phyloP scores from a whole-genome alignment of 2,888 invertebrate genomes.

The Allygus modestus region DNA sequence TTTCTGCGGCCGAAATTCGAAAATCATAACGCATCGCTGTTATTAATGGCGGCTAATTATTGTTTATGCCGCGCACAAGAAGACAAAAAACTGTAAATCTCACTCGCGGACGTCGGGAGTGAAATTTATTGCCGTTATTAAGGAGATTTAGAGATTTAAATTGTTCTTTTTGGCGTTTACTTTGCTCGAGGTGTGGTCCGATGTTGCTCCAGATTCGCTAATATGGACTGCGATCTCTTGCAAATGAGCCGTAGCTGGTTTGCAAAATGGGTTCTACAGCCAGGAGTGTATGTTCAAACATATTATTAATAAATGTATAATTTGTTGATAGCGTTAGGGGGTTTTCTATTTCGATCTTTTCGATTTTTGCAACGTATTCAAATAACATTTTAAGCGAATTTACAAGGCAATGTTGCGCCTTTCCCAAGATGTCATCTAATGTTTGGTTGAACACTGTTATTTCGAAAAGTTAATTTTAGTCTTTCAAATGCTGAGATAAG shows the following conservation, averaged over 20 bases:
- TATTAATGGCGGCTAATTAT: slow-evolving; percentile 54
- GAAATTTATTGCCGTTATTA: slow-evolving; percentile 37
- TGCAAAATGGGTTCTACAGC: too few relatives aligned
- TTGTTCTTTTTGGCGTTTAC: slow-evolving; percentile 35
- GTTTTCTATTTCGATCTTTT: too few relatives aligned
- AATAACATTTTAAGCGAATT: too few relatives aligned
- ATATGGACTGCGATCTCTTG: not conserved
- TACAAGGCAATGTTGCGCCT: too few relatives aligned
- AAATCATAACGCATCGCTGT: slow-evolving; percentile 22
- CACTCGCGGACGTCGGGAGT: not conserved
- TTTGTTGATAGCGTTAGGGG: too few relatives aligned
- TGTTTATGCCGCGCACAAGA: slow-evolving; percentile 34
- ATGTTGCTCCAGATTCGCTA: slow-evolving; percentile 15
- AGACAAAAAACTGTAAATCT: slow-evolving; percentile 49
- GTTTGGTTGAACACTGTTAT: too few relatives aligned
- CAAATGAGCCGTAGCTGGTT: not conserved
- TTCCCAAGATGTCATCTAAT: too few relatives aligned
- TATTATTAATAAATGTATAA: too few relatives aligned
- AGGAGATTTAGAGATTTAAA: slow-evolving; percentile 41
- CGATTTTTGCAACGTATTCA: too few relatives aligned
- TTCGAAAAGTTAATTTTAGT: too few relatives aligned
- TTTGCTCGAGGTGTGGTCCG: slow-evolving; percentile 28
- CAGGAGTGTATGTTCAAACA: too few relatives aligned
- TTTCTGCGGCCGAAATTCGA: slow-evolving; percentile 48
- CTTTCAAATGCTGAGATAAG: too few relatives aligned